A percentile compares a stretch with the other conserved stretches of the same genome.
phyloP scores from a whole-genome alignment of 64 coral and sea anemone genomes.

The Trachythela sp. region DNA sequence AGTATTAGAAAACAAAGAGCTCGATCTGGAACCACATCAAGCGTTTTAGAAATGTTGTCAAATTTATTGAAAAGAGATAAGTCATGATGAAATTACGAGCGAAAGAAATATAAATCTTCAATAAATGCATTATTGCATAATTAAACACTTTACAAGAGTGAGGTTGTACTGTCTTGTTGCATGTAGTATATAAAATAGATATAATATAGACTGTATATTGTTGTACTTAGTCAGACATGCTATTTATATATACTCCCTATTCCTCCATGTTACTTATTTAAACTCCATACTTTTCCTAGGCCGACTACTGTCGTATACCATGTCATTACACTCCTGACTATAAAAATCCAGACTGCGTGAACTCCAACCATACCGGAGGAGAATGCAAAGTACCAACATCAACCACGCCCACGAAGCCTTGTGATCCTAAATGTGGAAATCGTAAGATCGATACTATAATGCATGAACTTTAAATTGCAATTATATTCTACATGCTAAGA shows the following conservation, averaged over 20 bases:
- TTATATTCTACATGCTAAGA: no score
- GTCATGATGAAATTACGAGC: no score
- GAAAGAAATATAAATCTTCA: no score
- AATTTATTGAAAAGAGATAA: no score
- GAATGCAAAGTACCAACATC: background rate
- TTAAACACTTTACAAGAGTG: no score
- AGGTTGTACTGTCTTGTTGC: background rate
- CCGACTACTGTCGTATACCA: constrained; percentile 6
- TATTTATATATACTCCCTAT: background rate
- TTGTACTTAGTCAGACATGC: background rate
- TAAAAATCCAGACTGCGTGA: background rate
- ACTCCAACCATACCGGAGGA: background rate
- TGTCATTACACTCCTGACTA: constrained; percentile 25
- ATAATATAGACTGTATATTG: background rate
- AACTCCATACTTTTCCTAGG: background rate
- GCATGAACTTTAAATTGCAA: no score
- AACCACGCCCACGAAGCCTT: background rate
- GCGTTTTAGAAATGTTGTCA: no score
- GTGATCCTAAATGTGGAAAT: background rate
- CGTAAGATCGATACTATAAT: no score
- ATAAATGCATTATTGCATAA: no score
- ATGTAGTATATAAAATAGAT: background rate
- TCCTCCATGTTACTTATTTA: background rate
- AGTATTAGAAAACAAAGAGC: no score
- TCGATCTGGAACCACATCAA: no score